A percentile compares a stretch with the other conserved stretches of the same genome.
Evolutionary conservation across 1,140 invertebrate genomes (phyloP).

Genomic region (Parapsyche elsis): DNA sequence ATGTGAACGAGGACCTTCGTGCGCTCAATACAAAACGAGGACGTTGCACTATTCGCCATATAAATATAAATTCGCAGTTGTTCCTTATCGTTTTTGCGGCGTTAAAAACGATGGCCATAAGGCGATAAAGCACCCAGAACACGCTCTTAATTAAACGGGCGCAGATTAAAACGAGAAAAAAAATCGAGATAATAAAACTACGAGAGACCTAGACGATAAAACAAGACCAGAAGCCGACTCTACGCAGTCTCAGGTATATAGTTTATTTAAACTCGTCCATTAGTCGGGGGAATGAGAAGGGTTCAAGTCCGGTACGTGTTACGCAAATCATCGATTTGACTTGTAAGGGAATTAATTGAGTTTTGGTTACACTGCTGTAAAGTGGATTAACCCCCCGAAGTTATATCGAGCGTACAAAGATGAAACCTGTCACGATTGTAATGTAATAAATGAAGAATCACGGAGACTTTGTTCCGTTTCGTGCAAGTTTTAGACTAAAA

Average conservation of each 20-base stretch:
- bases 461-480: not conserved
- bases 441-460: not conserved
- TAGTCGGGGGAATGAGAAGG: not conserved
- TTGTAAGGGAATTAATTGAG: not conserved
- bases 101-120: not conserved
- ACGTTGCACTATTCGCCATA: not conserved
- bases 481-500: not conserved
- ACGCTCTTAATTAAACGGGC: conserved; percentile 18
- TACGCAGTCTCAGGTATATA: not conserved
- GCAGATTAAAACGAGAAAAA: not conserved
- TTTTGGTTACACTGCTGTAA: not conserved
- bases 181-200: not conserved
- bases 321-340: conserved; percentile 28
- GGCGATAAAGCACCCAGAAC: conserved; percentile 14
- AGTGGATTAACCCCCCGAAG: too few relatives aligned
- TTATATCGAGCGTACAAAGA: too few relatives aligned
- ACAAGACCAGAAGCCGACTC: conserved; percentile 17
- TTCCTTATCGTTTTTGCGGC: not conserved
- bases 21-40: not conserved
- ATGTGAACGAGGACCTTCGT: conserved; percentile 10
- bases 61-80: not conserved
- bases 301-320: conserved; percentile 8
- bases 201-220: not conserved
- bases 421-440: not conserved
- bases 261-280: not conserved